A percentile compares a stretch with the other conserved stretches of the same genome.
Conservation (phyloP, 2,797 vertebrate species). For the Gallirallus australis region DNA sequence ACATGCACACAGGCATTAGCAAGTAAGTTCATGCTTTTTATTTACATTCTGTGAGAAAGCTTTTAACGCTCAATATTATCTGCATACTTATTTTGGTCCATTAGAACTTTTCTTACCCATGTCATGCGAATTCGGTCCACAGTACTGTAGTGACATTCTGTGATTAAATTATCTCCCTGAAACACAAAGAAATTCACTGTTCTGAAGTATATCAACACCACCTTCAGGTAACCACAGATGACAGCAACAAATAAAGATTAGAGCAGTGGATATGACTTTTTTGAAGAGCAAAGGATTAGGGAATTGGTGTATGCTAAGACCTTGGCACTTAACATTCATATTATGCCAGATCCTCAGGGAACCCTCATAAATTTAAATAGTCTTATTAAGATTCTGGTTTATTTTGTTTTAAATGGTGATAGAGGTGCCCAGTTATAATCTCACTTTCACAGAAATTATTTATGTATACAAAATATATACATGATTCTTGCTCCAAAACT, state of each 20-base stretch:
- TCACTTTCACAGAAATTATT: neutral
- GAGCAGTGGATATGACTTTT: neutral
- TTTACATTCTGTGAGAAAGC: neutral
- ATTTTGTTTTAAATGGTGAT: neutral
- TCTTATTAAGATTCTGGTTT: neutral
- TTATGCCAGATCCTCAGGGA: neutral
- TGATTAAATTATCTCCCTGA: conserved; percentile 89
- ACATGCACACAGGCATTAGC: neutral
- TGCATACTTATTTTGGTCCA: neutral
- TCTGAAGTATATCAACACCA: neutral
- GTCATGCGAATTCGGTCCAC: conserved; percentile 85
- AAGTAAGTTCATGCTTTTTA: neutral
- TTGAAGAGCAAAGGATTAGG: neutral
- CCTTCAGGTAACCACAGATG: neutral
- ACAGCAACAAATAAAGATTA: neutral
- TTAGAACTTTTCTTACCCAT: conserved; percentile 83
- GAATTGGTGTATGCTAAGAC: neutral
- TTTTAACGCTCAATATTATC: neutral
- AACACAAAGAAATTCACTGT: conserved; percentile 50
- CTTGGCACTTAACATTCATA: neutral
- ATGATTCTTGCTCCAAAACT: neutral
- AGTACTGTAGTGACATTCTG: conserved; percentile 89
- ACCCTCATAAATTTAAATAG: neutral
- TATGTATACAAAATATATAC: neutral
- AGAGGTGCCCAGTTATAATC: neutral